Percentiles rank a stretch among this genome's conserved stretches.
Conservation (phyloP, 2,888 invertebrate species). For the Caenorhabditis japonica region DNA sequence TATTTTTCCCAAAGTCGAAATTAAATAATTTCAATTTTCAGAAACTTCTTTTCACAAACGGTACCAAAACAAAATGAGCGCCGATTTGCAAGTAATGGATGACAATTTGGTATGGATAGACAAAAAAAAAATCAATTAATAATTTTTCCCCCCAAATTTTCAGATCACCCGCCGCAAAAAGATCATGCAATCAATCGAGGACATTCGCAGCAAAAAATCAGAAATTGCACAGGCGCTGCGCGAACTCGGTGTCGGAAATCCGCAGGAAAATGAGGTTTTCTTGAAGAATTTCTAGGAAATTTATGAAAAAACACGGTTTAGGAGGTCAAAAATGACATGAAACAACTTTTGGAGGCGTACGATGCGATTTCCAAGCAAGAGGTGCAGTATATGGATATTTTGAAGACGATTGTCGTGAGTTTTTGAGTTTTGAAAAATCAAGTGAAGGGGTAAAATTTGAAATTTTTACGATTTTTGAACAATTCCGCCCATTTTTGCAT, state of each 20-base stretch:
- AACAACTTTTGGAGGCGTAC: slow-evolving; percentile 63
- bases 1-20: too few relatives aligned
- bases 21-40: neutral
- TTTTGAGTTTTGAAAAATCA: too few relatives aligned
- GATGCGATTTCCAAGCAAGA: slow-evolving; percentile 69
- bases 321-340: slow-evolving; percentile 62
- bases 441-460: too few relatives aligned
- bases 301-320: slow-evolving; percentile 25
- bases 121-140: neutral
- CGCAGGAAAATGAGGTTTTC: slow-evolving; percentile 25
- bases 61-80: slow-evolving; percentile 5
- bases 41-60: neutral
- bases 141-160: slow-evolving; percentile 3
- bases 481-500: too few relatives aligned
- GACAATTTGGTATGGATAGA: slow-evolving; percentile 40
- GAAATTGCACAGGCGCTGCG: slow-evolving; percentile 53
- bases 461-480: too few relatives aligned
- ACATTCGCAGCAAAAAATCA: slow-evolving; percentile 58
- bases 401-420: slow-evolving; percentile 60
- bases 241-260: slow-evolving; percentile 35
- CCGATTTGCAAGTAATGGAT: slow-evolving; percentile 28
- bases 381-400: slow-evolving; percentile 67
- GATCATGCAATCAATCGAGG: slow-evolving; percentile 57
- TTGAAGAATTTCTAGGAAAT: neutral
- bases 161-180: slow-evolving; percentile 58